Evolutionary conservation across 1,140 invertebrate species (phyloP), one percentile per base, ranked within the genome.

Genomic region (Colletes gigas): DNA sequence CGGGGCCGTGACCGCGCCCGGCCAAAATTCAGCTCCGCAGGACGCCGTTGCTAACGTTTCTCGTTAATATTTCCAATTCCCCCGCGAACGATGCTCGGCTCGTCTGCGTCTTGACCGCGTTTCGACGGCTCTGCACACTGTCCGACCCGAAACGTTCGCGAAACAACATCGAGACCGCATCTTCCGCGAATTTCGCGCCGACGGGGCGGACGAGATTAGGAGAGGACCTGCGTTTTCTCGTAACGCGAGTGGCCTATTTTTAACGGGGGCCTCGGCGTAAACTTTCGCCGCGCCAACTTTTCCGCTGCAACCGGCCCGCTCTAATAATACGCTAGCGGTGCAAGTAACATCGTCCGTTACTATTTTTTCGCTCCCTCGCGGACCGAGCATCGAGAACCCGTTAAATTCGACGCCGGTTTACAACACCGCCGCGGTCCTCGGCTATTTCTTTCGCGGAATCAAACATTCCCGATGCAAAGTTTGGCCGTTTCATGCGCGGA

Each of bases 401-500:
- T 90, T 91, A 91, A 92, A 90, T 89, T 87, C 84, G 81, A 76
- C 82, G 78, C 82, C 30, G 76, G 89, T 91, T 91, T 91, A 89
- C 87, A 88, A 83, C 30, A 84, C 89, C 0, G 60, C 39, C 77
- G 67, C 7, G 70, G 75, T 74, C 88, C 86, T 83, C 87, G 87
- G 89, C 88, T 90, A 91, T 92, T 91, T 90, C 88, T 91, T 90
- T 90, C 91, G 89, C 88, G 90, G 30, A 92, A 92, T 91, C 91
- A 92, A 92, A 92, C 91, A 92, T 90, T 93, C 92, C 92, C 89
- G 90, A 93, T 93, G 93, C 92, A 93, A 92, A 92, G 89, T 90
- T 91, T 88, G 88, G 79, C 82, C 82, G 82, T 85, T 78, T 73
- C 84, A 84, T 66, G 70, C 68, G 52, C 59, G 74, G 55, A 15